Conservation (phyloP, 2,888 invertebrate genomes). For the Gisinianus flammeolus region DNA sequence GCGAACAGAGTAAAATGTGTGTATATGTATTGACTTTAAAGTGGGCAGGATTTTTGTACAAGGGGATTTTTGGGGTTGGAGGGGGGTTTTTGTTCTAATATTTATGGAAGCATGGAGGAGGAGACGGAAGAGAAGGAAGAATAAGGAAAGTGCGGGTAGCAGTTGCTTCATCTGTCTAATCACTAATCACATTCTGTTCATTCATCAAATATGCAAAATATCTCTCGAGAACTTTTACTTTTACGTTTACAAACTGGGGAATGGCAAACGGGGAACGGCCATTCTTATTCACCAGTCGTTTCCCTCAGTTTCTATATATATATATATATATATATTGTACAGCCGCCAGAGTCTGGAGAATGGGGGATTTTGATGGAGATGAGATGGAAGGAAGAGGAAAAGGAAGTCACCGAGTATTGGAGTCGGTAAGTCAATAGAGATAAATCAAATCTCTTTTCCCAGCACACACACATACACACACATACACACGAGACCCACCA, state of each 20-base stretch:
- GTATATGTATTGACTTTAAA: no score
- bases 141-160: no score
- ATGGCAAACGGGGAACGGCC: background rate
- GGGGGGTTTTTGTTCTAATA: background rate
- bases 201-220: constrained; percentile 33
- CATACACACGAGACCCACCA: background rate
- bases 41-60: no score
- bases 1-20: background rate
- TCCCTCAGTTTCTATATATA: background rate
- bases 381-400: background rate
- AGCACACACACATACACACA: background rate
- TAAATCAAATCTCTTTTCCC: constrained; percentile 10
- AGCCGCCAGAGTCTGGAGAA: background rate
- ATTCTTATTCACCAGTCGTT: background rate
- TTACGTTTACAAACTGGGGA: no score
- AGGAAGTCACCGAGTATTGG: background rate
- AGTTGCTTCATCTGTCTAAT: constrained; percentile 1
- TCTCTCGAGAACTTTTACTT: background rate
- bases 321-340: background rate
- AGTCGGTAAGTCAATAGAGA: constrained; percentile 1
- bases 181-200: constrained; percentile 26
- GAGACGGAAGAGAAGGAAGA: no score
- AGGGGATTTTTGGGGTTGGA: background rate
- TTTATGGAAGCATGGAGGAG: no score
- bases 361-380: background rate